Conservation (phyloP, 1,140 invertebrate genomes). For the Lycorma delicatula region DNA sequence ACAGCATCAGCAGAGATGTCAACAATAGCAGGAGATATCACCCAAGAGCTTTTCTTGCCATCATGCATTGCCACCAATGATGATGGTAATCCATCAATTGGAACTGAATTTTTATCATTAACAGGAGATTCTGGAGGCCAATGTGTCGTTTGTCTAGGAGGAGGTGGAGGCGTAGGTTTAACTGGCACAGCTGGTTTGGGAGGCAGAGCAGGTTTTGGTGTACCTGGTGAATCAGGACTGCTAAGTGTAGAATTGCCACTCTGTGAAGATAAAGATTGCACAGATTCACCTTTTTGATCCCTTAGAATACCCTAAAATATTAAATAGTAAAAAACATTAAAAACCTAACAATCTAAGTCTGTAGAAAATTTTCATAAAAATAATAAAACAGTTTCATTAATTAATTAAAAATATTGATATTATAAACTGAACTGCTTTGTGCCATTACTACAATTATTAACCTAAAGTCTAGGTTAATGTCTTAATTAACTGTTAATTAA, state of each 20-base stretch:
- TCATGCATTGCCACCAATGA: not conserved
- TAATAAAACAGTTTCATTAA: too few species aligned
- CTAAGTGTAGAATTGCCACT: not conserved
- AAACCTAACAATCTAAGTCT: too few species aligned
- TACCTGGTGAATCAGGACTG: not conserved
- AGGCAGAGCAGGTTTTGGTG: slow-evolving; percentile 57
- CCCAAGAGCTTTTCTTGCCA: not conserved
- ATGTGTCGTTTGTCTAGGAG: slow-evolving; percentile 41
- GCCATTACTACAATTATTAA: too few species aligned
- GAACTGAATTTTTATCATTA: not conserved
- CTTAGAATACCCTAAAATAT: slow-evolving; percentile 25
- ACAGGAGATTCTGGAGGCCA: not conserved
- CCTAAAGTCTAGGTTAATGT: too few species aligned
- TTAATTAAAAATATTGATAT: too few species aligned
- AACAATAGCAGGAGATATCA: not conserved
- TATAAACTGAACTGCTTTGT: too few species aligned
- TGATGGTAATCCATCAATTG: not conserved
- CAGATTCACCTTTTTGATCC: slow-evolving; percentile 26
- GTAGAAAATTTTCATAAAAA: too few species aligned
- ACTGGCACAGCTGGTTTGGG: slow-evolving; percentile 55
- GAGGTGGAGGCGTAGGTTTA: slow-evolving; percentile 38
- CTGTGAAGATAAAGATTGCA: slow-evolving; percentile 1
- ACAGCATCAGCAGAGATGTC: slow-evolving; percentile 18
- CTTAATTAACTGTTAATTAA: too few species aligned
- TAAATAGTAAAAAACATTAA: too few species aligned